Base-by-base conservation (phyloP, 2,113 vertebrate species). In the Phocoena phocoena region DNA sequence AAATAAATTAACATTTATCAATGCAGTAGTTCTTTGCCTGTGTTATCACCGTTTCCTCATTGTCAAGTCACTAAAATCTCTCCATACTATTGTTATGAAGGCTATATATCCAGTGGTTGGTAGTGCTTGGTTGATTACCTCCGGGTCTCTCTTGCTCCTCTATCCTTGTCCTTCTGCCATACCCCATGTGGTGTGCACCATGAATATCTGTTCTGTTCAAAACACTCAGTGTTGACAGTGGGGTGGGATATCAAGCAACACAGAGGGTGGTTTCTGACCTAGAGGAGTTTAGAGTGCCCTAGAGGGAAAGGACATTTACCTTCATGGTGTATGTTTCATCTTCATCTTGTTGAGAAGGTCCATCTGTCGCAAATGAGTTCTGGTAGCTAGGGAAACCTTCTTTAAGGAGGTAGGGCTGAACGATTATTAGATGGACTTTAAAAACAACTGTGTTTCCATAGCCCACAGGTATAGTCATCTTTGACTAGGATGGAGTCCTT, bases 1-100 rank as follows among this genome's bases (percentile, higher is more conserved):
- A 60, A 63, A 76, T 28, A 67, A 76, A 76, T 50, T 36, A 70
- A 44, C 28, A 50, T 33, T 63, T 65, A 6, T 28, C 5, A 8
- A 7, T 8, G 7, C 20, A 41, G 28, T 28, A 47, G 44, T 38
- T 80, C 41, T 79, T 36, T 33, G 23, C 15, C 36, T 81, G 6
- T 53, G 31, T 60, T 41, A 60, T 53, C 76, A n/a, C 15, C 74
- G 5, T 53, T 62, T 38, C 23, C 31, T 70, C 33, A 26, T 36
- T 31, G 31, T 67, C n/a, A 44, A 71, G 10, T 87, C 25, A 74
- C 5, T 5, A 36, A 21, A 55, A 14, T 53, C n/a, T 84, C 28
- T 50, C 17, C 5, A 0, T 13, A 4, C 5, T 1, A 4, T 41
- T 41, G 26, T 41, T 20, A 21, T 41, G 8, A 38, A 60, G 36